Base-by-base conservation (phyloP, 2,113 vertebrate species). In the Scomber japonicus region DNA sequence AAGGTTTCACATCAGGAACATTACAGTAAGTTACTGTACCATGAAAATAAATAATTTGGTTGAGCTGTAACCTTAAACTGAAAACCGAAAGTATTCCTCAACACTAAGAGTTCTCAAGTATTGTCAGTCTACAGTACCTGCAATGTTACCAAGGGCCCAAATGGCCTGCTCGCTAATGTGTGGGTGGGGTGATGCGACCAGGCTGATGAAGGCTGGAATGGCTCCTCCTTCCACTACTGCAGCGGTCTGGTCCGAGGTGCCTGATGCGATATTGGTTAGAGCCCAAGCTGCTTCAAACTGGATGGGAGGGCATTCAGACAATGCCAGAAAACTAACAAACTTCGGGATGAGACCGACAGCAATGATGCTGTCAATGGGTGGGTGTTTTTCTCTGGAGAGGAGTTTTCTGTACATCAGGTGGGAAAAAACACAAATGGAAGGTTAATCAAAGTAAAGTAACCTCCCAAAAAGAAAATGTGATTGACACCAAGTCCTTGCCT, bases 281-380 rank as follows among this genome's bases (percentile, higher is more conserved):
- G 96, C 97, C 97, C 97, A 98, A 6, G 97, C 96, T 46, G 97
- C 96, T 73, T 98, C 97, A 89, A 98, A 98, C 89, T 98, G 97
- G 83, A 98, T 97, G 24, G 96, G 95, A 5, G 96, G 96, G 74
- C 96, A 98, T 9, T 97, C 95, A 60, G 88, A 86, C 88, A 91
- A 86, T 7, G 90, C 90, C 92, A 99, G 90, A 88, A 97, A 98
- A 21, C 84, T 87, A 56, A 98, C 97, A 57, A 98, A 94, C 71
- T 84, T 96, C 0, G 96, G 93, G 80, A 98, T 97, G 88, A 99
- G 93, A 63, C 96, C 96, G 40, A 96, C 96, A 40, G 90, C 84
- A 61, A 98, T 97, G 53, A 98, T 96, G 53, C 53, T 92, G 86
- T 98, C 96, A 64, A 97, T 97, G 6, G 97, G 97, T 50, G 97